These are phyloP conservation scores for Anabas testudineus DNA, from an alignment of 2,797 vertebrate species.

Conservation along the genomic window DNA sequence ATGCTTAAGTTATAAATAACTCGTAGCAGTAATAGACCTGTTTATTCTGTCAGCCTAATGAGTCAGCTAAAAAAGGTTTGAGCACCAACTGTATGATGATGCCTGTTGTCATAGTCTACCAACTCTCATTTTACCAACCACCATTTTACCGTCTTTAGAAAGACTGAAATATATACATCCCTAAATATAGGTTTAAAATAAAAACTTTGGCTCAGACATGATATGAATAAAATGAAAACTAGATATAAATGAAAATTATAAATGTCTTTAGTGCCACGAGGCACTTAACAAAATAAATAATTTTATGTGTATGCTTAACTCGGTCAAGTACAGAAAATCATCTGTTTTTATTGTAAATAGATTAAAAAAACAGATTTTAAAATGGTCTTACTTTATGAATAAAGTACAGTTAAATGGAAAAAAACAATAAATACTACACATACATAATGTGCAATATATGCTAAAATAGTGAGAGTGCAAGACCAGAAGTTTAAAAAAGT, in stretches of 20 bases:
- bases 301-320: not conserved
- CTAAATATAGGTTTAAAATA: not conserved
- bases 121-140: not conserved
- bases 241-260: not conserved
- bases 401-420: no score
- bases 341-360: not conserved
- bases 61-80: slow-evolving; percentile 41
- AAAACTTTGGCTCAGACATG: not conserved
- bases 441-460: no score
- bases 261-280: no score
- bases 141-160: not conserved
- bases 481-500: not conserved
- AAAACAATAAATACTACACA: not conserved
- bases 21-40: slow-evolving; percentile 10
- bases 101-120: not conserved
- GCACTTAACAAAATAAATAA: not conserved
- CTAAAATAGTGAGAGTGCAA: no score
- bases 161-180: not conserved
- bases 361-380: no score
- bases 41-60: slow-evolving; percentile 53
- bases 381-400: no score
- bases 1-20: slow-evolving; percentile 66
- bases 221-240: no score
- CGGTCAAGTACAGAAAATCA: not conserved
- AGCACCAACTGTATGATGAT: slow-evolving; percentile 13